Conservation (phyloP, 2,888 invertebrate genomes). For the Trissolcus japonicus region DNA sequence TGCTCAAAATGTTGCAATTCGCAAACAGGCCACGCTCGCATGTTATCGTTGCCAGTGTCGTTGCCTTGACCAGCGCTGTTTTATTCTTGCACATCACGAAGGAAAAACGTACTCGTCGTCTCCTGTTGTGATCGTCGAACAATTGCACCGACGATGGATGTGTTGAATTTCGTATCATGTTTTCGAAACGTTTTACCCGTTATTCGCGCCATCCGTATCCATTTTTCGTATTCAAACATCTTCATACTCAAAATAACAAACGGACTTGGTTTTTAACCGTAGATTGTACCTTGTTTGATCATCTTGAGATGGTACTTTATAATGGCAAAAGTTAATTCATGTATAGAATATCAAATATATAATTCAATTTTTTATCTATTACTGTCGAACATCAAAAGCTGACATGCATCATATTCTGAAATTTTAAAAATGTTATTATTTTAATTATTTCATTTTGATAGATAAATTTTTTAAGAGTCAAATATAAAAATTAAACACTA, state of each 20-base stretch:
- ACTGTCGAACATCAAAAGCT: no score
- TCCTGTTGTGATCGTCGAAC: slow-evolving; percentile 42
- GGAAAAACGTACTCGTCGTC: slow-evolving; percentile 47
- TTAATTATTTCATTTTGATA: no score
- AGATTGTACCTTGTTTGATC: not conserved
- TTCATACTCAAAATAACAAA: slow-evolving; percentile 7
- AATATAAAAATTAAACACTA: no score
- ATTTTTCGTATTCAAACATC: slow-evolving; percentile 26
- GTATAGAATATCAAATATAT: no score
- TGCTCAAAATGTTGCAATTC: slow-evolving; percentile 70
- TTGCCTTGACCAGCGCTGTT: slow-evolving; percentile 65
- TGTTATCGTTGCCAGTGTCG: slow-evolving; percentile 62
- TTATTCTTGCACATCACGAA: slow-evolving; percentile 64
- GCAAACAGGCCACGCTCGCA: slow-evolving; percentile 69
- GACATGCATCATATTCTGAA: no score
- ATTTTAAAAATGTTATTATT: no score
- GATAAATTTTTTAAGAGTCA: no score
- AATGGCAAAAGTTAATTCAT: no score
- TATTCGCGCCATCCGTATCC: slow-evolving; percentile 28
- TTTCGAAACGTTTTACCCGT: slow-evolving; percentile 47
- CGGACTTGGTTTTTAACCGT: not conserved
- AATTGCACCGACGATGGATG: slow-evolving; percentile 44
- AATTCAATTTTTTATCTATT: no score
- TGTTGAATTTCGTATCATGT: slow-evolving; percentile 51
- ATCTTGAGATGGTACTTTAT: no score